Conservation (phyloP, 2,113 vertebrate species). For the Eira barbara region DNA sequence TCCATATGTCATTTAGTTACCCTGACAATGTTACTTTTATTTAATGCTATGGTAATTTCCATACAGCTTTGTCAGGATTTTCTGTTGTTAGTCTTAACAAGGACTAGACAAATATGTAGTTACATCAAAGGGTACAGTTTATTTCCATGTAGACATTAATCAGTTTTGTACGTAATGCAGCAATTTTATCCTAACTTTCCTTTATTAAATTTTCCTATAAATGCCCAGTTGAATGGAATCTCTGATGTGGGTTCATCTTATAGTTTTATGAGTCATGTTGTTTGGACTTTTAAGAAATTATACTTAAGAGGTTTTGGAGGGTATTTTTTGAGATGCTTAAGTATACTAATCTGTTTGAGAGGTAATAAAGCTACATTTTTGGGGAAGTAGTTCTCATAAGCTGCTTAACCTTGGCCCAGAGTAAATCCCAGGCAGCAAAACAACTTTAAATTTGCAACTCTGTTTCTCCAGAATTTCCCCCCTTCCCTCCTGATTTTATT, state of each 20-base stretch:
- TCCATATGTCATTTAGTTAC: neutral
- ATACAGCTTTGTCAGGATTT: neutral
- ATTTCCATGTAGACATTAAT: slow-evolving; percentile 13
- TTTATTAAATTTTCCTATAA: slow-evolving; percentile 6
- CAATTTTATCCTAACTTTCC: neutral
- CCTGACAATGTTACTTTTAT: neutral
- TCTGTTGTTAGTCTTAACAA: neutral
- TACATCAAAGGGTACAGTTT: neutral
- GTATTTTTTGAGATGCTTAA: neutral
- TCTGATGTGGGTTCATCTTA: neutral
- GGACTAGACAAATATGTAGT: neutral
- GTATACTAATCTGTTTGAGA: neutral
- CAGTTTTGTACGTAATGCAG: neutral
- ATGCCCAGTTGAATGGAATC: neutral
- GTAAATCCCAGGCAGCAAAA: neutral
- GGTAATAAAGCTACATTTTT: neutral
- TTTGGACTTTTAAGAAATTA: neutral
- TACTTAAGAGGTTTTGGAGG: neutral
- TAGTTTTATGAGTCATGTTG: neutral
- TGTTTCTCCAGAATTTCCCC: neutral
- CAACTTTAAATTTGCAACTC: neutral
- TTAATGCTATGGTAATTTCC: neutral
- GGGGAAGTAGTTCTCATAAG: neutral
- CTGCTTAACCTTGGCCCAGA: neutral
- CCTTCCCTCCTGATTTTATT: neutral